phyloP scores from a whole-genome alignment of 2,113 vertebrate species.

The Piaya cayana region DNA sequence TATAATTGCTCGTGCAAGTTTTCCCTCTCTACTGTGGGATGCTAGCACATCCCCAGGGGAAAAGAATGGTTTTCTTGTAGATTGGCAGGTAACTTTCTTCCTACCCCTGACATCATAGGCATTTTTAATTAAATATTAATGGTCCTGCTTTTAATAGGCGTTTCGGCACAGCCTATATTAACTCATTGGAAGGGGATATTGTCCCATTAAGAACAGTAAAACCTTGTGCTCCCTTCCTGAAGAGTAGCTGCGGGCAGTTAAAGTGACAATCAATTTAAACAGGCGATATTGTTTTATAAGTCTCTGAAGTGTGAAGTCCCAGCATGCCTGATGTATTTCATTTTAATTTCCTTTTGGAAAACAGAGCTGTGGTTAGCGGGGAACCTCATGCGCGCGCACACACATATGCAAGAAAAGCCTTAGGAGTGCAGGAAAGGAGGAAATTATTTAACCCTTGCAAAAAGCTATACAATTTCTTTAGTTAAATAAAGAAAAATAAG shows the following conservation, averaged over 20 bases:
- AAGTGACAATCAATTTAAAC: constrained; percentile 76
- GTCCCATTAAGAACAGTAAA: constrained; percentile 76
- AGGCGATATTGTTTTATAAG: constrained; percentile 67
- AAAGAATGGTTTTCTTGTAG: constrained; percentile 1
- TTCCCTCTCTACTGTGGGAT: background rate
- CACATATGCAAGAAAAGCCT: constrained; percentile 11
- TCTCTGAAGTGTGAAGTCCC: constrained; percentile 78
- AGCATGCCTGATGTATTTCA: constrained; percentile 79
- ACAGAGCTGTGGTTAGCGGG: constrained; percentile 70
- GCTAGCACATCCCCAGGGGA: background rate
- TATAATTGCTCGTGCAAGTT: fast-evolving
- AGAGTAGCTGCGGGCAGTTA: constrained; percentile 70
- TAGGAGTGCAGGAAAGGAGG: constrained; percentile 60
- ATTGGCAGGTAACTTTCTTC: background rate
- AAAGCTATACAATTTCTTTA: constrained; percentile 64
- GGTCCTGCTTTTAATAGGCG: constrained; percentile 61
- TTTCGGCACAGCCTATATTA: constrained; percentile 66
- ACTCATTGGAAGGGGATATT: constrained; percentile 66
- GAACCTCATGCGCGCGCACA: constrained; percentile 45
- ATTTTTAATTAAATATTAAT: constrained; percentile 70
- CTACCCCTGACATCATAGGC: constrained; percentile 52
- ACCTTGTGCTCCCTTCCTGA: constrained; percentile 70
- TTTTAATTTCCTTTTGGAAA: constrained; percentile 83
- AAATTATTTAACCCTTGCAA: constrained; percentile 82
- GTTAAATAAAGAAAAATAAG: constrained; percentile 69